Evolutionary conservation across 37 sponge, comb jelly and placozoan genomes (phyloP), one percentile per base, ranked within the genome.

Genomic region (Axinella damicornis): DNA sequence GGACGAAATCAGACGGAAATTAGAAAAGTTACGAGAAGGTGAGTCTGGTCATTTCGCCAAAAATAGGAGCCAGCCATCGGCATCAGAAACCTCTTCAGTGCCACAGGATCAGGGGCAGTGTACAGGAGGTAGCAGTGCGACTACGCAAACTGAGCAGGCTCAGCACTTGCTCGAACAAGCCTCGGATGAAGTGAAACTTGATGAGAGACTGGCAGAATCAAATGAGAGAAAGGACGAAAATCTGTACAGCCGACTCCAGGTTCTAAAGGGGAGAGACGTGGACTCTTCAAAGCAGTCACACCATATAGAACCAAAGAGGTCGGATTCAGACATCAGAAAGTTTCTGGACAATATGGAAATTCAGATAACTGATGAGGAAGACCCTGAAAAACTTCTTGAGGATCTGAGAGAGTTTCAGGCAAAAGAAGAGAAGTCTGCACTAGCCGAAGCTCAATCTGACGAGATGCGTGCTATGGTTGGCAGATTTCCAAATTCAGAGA

Each of bases 141-240:
- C 46, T 46, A 46, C 46, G 37, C 85, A 83, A 69, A 55, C 71
- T n/a, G 88, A 90, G 39, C 64, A 94, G 63, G 53, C 92, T 12
- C 39, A 84, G 36, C 61, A 87, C 22, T 78, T 94, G 12, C 74
- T 94, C 32, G 78, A 90, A 40, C 77, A 91, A 67, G 77, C 65
- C 30, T 27, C 73, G 19, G 95, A 91, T 56, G 91, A 88, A 64
- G 82, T 71, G 17, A 67, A 37, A 13, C 53, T 94, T 20, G 94
- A 89, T 21, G 35, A 60, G 25, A 74, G 28, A 59, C 66, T 87
- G 0, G 80, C 55, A 67, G 67, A 36, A 30, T 65, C 16, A 0
- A 40, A 40, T 9, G 24, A 76, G 17, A 33, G 75, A 25, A 67
- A 71, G 30, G 90, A 85, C 18, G 77, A 76, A 24, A 79, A 72